These are phyloP conservation scores for Aegotheles bennettii DNA, from an alignment of 2,113 vertebrate genomes.

Conservation along the genomic window DNA sequence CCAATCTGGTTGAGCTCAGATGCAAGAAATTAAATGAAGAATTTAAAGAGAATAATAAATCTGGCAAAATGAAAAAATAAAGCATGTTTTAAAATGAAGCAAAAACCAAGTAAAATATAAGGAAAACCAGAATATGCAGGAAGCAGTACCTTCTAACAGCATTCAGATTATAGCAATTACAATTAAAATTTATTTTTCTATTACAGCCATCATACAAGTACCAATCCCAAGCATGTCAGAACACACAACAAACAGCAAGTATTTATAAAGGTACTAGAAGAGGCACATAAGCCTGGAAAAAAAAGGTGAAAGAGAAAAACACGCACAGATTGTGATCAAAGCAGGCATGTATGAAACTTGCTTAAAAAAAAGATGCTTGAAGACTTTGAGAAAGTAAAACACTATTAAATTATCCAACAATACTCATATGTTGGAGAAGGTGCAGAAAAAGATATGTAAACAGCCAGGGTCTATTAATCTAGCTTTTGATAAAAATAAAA, in stretches of 20 bases:
- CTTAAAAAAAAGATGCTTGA: neutral
- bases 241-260: neutral
- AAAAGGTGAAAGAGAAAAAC: neutral
- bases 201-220: neutral
- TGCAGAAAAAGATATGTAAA: neutral
- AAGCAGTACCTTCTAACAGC: neutral
- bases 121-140: neutral
- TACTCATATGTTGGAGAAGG: neutral
- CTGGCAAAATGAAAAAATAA: conserved; percentile 24
- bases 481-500: neutral
- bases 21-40: conserved; percentile 46
- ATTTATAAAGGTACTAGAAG: neutral
- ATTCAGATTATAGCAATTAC: neutral
- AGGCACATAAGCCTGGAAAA: neutral
- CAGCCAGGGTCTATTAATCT: neutral
- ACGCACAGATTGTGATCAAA: neutral
- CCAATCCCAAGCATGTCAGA: neutral
- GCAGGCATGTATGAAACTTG: neutral
- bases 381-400: neutral
- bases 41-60: conserved; percentile 52
- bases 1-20: conserved; percentile 35
- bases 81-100: neutral
- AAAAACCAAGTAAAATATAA: neutral
- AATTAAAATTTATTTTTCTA: neutral
- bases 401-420: neutral